A percentile compares a stretch with the other conserved stretches of the same genome.
phyloP scores from a whole-genome alignment of 2,113 vertebrate genomes.

The Ciconia maguari region DNA sequence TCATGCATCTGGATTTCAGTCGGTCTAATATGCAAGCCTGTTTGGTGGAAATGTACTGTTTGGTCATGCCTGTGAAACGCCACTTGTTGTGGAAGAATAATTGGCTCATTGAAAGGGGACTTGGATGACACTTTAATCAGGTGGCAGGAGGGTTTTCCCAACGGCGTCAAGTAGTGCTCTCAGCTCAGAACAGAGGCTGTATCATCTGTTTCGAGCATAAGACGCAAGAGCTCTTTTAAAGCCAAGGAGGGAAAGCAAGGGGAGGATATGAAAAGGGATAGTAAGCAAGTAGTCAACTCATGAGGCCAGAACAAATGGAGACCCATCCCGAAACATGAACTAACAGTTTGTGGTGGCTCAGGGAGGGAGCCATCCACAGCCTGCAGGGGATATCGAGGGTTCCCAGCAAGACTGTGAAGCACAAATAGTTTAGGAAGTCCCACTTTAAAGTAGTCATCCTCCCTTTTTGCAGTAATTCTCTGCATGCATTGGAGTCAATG shows the following conservation, averaged over 20 bases:
- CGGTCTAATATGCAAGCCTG: neutral
- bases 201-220: neutral
- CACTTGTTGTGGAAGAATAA: neutral
- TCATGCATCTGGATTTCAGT: neutral
- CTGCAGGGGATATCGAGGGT: neutral
- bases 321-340: neutral
- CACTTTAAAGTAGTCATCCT: neutral
- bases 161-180: neutral
- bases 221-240: neutral
- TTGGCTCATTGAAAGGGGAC: neutral
- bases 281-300: neutral
- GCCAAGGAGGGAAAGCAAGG: neutral
- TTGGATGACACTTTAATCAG: neutral
- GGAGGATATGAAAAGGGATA: neutral
- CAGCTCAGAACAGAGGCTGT: neutral
- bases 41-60: neutral
- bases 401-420: neutral
- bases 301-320: neutral
- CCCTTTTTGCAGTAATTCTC: neutral
- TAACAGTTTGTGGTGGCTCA: neutral
- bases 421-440: neutral
- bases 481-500: neutral
- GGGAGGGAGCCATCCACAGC: neutral
- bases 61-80: neutral
- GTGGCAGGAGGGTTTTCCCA: neutral